Evolutionary conservation across 2,888 invertebrate genomes (phyloP), one percentile per base, ranked within the genome.

Genomic region (Lagria hirta): DNA sequence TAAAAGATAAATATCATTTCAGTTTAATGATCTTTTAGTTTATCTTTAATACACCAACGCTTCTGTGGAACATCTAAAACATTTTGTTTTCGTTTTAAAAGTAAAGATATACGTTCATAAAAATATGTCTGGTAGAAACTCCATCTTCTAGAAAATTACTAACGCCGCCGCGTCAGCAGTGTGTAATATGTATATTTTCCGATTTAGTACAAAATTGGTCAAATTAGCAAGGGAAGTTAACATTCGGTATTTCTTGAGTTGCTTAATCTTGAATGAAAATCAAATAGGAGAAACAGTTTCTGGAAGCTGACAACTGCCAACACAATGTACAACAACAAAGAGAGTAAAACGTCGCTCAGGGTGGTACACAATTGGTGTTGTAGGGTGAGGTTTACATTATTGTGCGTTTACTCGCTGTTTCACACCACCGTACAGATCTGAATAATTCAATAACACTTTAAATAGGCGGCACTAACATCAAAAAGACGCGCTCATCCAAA

Each of bases 391-490:
- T 60, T 62, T 65, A 60, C 55, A 64, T 65, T 64, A 63, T 64
- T 64, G 54, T 56, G 53, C 64, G 64, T 64, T 65, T 65, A 63
- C 58, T 62, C 59, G 60, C 64, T 65, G 63, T 66, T 66, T 66
- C 64, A 62, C 64, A 64, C 64, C 64, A 60, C 61, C 55, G 61
- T 64, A 57, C 64, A 62, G 65, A 65, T 64, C 65, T 65, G 65
- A 66, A 66, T 66, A 66, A 66, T 66, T 66, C 64, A 66, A 65
- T 66, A 64, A 66, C 61, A 62, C 59, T 58, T 60, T 64, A 65
- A 65, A 65, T 66, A 61, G 61, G 63, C 65, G 61, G 53, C 60
- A 60, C 62, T 60, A 62, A 64, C 65, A 62, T 62, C 60, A 61
- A 60, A 65, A 62, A 64, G 62, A 56, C 61, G 61, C 58, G 46